A percentile compares a stretch with the other conserved stretches of the same genome.
Evolutionary conservation across 2,113 vertebrate genomes (phyloP).

Genomic region (Cynoglossus semilaevis): DNA sequence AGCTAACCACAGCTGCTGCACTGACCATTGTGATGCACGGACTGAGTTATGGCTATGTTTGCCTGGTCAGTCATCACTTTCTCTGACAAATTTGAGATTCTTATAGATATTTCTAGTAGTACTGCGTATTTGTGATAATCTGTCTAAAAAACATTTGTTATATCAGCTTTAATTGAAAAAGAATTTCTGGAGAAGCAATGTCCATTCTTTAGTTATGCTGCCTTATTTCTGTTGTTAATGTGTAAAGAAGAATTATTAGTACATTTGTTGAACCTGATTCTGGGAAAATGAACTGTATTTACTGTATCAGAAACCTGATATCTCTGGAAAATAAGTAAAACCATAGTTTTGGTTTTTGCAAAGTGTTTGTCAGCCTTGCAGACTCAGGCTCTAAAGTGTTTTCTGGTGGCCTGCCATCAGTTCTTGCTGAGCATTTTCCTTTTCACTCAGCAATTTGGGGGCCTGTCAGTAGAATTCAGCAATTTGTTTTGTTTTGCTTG

Average conservation of each 20-base stretch:
- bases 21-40: slow-evolving; percentile 51
- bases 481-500: slow-evolving; percentile 16
- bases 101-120: too few relatives aligned
- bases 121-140: too few relatives aligned
- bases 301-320: not conserved
- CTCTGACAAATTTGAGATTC: slow-evolving; percentile 31
- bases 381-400: not conserved
- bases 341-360: not conserved
- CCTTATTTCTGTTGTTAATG: not conserved
- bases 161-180: too few relatives aligned
- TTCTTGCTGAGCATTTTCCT: slow-evolving; percentile 19
- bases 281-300: not conserved
- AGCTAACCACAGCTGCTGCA: slow-evolving; percentile 52
- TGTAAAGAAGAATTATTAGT: not conserved
- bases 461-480: slow-evolving; percentile 24
- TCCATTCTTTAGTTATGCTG: too few relatives aligned
- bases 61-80: slow-evolving; percentile 34
- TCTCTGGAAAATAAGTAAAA: not conserved
- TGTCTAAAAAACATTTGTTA: too few relatives aligned
- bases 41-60: slow-evolving; percentile 45
- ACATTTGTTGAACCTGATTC: not conserved
- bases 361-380: not conserved
- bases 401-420: slow-evolving; percentile 18
- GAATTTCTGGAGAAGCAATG: too few relatives aligned
- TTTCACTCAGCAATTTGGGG: not conserved